Percentiles rank a stretch among this genome's conserved stretches.
Conservation (phyloP, 2,797 vertebrate genomes). For the Enteromius fasciolatus region DNA sequence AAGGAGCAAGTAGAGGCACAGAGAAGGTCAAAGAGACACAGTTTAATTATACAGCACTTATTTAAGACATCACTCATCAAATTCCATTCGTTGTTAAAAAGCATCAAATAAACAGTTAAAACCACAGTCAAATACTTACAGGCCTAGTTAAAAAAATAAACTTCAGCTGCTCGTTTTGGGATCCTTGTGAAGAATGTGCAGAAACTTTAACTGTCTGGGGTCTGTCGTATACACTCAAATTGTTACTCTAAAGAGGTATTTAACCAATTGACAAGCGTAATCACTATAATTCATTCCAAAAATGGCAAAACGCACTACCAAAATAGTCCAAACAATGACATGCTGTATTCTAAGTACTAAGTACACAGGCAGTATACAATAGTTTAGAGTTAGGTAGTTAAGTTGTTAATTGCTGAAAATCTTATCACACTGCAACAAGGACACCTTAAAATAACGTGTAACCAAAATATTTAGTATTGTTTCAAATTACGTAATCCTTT, state of each 20-base stretch:
- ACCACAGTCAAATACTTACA: not conserved
- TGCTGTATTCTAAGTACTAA: not conserved
- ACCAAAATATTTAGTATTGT: too few species aligned
- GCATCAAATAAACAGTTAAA: not conserved
- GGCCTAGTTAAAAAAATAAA: not conserved
- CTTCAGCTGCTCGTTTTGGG: not conserved
- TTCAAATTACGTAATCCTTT: not conserved
- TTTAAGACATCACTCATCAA: not conserved
- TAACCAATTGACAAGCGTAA: not conserved
- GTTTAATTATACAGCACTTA: not conserved
- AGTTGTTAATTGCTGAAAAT: too few species aligned
- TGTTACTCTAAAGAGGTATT: not conserved
- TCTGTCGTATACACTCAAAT: not conserved
- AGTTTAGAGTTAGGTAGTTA: not conserved
- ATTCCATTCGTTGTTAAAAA: not conserved
- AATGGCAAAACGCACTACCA: not conserved
- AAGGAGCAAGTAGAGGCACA: slow-evolving; percentile 26
- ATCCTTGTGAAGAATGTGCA: not conserved
- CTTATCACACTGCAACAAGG: too few species aligned
- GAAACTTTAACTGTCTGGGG: not conserved
- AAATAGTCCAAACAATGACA: not conserved
- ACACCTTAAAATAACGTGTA: too few species aligned
- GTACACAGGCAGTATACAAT: not conserved
- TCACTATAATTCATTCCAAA: not conserved
- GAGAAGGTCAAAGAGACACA: not conserved